Conservation (phyloP, 2,888 invertebrate genomes). For the Conomelus anceps region DNA sequence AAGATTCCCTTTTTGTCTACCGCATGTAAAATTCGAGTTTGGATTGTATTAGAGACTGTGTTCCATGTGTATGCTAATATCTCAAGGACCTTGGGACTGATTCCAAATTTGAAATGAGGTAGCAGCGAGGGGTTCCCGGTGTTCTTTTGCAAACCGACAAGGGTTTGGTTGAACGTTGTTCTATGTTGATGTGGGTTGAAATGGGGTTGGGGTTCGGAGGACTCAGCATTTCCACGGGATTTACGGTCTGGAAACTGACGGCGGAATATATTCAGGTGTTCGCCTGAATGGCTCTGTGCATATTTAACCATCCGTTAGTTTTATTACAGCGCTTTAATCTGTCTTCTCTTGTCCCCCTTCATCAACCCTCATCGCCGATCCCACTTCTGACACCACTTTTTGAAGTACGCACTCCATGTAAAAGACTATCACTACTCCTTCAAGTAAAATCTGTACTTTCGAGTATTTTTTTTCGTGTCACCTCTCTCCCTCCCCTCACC, state of each 20-base stretch:
- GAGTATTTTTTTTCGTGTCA: neutral
- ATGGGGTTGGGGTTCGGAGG: neutral
- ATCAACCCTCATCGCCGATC: neutral
- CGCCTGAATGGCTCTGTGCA: neutral
- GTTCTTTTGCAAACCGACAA: neutral
- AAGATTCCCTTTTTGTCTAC: neutral
- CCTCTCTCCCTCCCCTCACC: neutral
- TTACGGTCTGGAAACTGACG: neutral
- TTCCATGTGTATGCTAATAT: neutral
- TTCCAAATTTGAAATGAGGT: neutral
- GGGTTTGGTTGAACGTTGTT: neutral
- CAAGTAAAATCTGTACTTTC: neutral
- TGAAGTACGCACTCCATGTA: neutral
- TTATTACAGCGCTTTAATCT: neutral
- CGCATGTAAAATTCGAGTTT: neutral
- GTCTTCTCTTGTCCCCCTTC: neutral
- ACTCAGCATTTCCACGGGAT: neutral
- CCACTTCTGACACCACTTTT: neutral
- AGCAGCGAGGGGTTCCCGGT: neutral
- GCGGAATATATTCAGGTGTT: neutral
- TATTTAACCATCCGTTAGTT: neutral
- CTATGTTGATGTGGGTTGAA: neutral
- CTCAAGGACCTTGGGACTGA: neutral
- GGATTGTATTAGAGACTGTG: neutral
- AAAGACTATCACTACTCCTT: neutral